Evolutionary conservation across 1,140 invertebrate genomes (phyloP).

Genomic region (Zophobas morio): DNA sequence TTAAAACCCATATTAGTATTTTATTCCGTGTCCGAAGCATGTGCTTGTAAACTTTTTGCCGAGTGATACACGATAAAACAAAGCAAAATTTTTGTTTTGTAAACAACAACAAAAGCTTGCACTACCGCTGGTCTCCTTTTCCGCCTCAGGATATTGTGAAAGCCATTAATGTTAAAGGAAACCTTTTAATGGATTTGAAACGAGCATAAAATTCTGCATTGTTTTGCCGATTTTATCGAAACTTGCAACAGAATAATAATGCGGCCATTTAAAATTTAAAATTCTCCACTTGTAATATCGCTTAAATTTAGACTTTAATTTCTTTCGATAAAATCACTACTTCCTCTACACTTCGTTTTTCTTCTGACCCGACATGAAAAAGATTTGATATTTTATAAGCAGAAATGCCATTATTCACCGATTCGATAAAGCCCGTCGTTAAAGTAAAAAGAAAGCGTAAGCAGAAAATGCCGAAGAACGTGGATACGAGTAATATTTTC

Average conservation of each 20-base stretch:
- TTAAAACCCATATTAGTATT: too few relatives aligned
- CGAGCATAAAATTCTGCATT: slow-evolving; percentile 27
- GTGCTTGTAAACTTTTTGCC: too few relatives aligned
- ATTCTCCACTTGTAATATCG: not conserved
- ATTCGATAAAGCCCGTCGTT: slow-evolving; percentile 34
- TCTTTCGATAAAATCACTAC: too few relatives aligned
- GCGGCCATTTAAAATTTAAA: slow-evolving; percentile 8
- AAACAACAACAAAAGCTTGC: not conserved
- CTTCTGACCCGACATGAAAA: not conserved
- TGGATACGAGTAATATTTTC: slow-evolving; percentile 18
- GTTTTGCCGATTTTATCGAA: slow-evolving; percentile 28
- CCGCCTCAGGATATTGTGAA: not conserved
- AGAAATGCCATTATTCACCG: slow-evolving; percentile 26
- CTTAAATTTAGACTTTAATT: too few relatives aligned
- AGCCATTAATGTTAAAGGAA: slow-evolving; percentile 3
- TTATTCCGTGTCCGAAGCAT: too few relatives aligned
- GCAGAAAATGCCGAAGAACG: slow-evolving; percentile 27
- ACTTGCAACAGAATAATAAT: slow-evolving; percentile 23
- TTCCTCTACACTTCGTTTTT: too few relatives aligned
- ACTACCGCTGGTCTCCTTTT: not conserved
- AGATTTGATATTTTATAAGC: slow-evolving; percentile 27
- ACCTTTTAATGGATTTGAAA: slow-evolving; percentile 22
- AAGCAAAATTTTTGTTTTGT: too few relatives aligned
- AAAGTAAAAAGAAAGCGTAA: slow-evolving; percentile 26
- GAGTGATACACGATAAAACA: too few relatives aligned